Conservation (phyloP, 2,113 vertebrate species). For the Platycercus adscitus region DNA sequence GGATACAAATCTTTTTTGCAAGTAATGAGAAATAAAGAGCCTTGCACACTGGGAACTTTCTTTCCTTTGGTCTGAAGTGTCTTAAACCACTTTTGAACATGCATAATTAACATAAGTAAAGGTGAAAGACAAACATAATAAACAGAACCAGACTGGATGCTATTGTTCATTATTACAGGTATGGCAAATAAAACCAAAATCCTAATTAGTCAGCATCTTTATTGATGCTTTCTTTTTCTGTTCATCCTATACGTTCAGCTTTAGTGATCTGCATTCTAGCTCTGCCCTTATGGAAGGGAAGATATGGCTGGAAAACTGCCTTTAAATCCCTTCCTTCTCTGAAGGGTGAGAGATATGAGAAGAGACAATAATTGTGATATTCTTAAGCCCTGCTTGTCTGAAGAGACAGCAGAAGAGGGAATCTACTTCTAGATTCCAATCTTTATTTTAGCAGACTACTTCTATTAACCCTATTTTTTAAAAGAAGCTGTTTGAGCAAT, state of each 20-base stretch:
- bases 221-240: background rate
- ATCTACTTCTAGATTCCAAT: background rate
- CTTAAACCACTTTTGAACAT: background rate
- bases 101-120: background rate
- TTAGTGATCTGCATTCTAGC: background rate
- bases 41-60: background rate
- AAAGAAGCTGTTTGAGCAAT: background rate
- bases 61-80: background rate
- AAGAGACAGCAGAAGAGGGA: background rate
- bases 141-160: background rate
- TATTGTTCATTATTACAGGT: background rate
- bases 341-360: background rate
- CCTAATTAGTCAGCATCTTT: background rate
- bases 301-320: background rate
- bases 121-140: background rate
- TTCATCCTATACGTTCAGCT: background rate
- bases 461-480: background rate
- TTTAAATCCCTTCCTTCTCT: background rate
- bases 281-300: background rate
- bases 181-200: background rate
- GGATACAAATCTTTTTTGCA: background rate
- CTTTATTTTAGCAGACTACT: background rate
- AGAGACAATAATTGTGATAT: background rate
- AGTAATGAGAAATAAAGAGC: background rate
- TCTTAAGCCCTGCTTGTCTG: background rate